Evolutionary conservation across 2,888 invertebrate species (phyloP).

Genomic region (Caprella mutica): DNA sequence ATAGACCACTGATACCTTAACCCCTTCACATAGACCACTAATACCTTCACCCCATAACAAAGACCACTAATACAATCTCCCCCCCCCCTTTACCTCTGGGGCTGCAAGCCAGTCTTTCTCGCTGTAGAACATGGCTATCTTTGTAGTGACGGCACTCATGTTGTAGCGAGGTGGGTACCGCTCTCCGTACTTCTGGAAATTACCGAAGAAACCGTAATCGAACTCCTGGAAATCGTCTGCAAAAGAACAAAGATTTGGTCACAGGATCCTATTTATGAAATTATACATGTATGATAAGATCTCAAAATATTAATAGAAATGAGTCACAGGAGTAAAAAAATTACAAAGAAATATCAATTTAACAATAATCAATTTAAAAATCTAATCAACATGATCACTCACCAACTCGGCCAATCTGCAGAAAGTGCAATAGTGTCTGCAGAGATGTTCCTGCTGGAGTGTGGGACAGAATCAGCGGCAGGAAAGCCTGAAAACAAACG

Average conservation of each 20-base stretch:
- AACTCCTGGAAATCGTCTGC: constrained; percentile 22
- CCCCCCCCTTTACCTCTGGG: constrained; percentile 18
- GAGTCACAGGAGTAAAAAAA: no score
- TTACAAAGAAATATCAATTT: no score
- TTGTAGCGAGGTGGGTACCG: constrained; percentile 14
- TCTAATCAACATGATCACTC: neutral
- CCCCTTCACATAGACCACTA: no score
- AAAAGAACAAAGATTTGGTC: no score
- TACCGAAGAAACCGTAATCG: constrained; percentile 16
- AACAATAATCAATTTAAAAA: no score
- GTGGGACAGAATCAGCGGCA: constrained; percentile 42
- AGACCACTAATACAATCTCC: no score
- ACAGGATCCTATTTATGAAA: no score
- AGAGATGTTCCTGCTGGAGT: constrained; percentile 42
- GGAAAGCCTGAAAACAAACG: constrained; percentile 13
- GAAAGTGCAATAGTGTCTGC: constrained; percentile 41
- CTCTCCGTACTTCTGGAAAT: constrained; percentile 14
- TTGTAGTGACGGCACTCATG: constrained; percentile 14
- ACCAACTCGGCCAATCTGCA: constrained; percentile 37
- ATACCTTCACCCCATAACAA: no score
- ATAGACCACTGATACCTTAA: no score
- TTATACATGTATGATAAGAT: no score
- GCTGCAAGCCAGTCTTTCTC: constrained; percentile 26
- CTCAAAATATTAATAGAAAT: no score
- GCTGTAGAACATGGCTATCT: constrained; percentile 18